These are phyloP conservation scores for Eilema depressum DNA, from an alignment of 2,888 invertebrate species.

Conservation along the genomic window DNA sequence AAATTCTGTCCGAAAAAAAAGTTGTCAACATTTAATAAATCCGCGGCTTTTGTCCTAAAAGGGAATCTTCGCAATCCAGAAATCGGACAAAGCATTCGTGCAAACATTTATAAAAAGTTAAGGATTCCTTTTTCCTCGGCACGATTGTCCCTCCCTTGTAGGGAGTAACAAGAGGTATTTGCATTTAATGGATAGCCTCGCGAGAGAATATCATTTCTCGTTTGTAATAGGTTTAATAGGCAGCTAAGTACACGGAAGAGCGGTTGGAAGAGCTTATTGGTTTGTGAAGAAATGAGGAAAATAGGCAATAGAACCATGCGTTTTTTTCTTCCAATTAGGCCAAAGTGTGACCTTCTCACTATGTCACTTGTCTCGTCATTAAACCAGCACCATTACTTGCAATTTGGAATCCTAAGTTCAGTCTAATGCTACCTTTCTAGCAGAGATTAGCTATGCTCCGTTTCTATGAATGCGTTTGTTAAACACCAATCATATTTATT, in stretches of 20 bases:
- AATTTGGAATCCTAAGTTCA: too few relatives aligned
- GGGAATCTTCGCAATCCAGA: conserved; percentile 68
- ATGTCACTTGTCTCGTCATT: too few relatives aligned
- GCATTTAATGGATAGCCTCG: conserved; percentile 63
- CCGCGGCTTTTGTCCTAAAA: conserved; percentile 71
- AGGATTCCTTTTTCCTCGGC: conserved; percentile 63
- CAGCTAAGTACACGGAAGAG: conserved; percentile 17
- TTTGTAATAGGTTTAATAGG: conserved; percentile 40
- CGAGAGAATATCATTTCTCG: conserved; percentile 49
- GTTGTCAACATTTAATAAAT: conserved; percentile 77
- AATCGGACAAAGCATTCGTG: conserved; percentile 74
- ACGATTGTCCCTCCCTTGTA: conserved; percentile 58
- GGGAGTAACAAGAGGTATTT: conserved; percentile 60
- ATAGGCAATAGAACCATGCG: neutral
- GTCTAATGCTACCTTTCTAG: too few relatives aligned
- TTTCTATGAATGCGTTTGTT: too few relatives aligned
- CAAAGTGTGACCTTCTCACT: neutral
- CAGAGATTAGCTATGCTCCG: too few relatives aligned
- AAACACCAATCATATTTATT: too few relatives aligned
- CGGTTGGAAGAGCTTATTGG: neutral
- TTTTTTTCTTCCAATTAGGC: neutral
- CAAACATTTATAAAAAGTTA: conserved; percentile 78
- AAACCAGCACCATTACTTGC: too few relatives aligned
- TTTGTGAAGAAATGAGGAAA: neutral
- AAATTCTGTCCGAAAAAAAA: conserved; percentile 55